These are phyloP conservation scores for Antigone vipio DNA, from an alignment of 2,113 vertebrate species.

Conservation along the genomic window DNA sequence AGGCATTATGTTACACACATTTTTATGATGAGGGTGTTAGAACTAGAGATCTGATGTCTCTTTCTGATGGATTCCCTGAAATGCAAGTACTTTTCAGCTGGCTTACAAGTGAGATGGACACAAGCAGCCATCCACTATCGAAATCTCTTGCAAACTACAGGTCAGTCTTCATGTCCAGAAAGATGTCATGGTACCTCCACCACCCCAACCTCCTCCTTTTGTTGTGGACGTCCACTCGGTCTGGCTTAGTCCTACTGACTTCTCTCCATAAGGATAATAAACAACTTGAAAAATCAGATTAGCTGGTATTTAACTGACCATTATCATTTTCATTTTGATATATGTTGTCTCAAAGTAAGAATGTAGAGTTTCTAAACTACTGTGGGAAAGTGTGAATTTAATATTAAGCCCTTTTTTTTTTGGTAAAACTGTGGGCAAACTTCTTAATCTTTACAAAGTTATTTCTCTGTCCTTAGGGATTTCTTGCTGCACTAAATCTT, in stretches of 20 bases:
- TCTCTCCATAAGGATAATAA: neutral
- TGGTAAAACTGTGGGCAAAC: neutral
- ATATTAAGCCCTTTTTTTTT: neutral
- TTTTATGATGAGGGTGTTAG: slow-evolving; percentile 14
- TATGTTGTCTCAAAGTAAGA: neutral
- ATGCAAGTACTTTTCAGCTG: neutral
- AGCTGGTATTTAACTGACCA: neutral
- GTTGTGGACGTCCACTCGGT: neutral
- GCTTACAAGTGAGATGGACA: neutral
- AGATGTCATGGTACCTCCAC: neutral
- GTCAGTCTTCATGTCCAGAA: neutral
- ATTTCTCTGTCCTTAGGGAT: slow-evolving; percentile 2
- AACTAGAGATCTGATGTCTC: neutral
- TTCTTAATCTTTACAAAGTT: slow-evolving; percentile 29
- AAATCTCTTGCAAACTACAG: neutral
- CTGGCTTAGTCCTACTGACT: neutral
- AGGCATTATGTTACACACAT: neutral
- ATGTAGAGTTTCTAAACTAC: neutral
- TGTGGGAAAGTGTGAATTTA: neutral
- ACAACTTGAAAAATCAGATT: neutral
- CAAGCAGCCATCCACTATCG: neutral
- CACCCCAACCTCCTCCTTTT: neutral
- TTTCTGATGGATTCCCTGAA: slow-evolving; percentile 18
- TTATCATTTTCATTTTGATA: neutral
- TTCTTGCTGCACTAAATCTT: slow-evolving; percentile 47